These are phyloP conservation scores for Andrena fulva DNA, from an alignment of 2,888 invertebrate species.

Conservation along the genomic window DNA sequence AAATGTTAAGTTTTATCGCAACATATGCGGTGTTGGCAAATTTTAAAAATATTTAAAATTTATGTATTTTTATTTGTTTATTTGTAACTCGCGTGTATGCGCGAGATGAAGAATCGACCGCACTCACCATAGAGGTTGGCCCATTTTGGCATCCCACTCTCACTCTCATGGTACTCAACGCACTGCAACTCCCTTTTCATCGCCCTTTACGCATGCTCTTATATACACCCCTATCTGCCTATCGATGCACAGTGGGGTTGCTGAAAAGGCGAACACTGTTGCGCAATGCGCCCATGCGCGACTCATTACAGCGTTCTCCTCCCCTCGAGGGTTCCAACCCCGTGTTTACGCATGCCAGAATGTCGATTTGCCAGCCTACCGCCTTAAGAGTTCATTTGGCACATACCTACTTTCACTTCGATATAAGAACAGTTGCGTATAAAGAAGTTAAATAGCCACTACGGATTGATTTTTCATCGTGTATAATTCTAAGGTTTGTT, in stretches of 20 bases:
- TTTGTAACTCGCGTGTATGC: neutral
- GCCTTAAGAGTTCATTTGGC: conserved; percentile 42
- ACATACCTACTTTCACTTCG: conserved; percentile 8
- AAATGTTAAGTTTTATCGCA: no score
- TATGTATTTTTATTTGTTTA: no score
- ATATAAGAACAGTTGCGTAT: neutral
- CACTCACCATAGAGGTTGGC: neutral
- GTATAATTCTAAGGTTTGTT: no score
- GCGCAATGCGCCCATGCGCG: conserved; percentile 66
- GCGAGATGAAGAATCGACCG: neutral
- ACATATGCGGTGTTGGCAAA: no score
- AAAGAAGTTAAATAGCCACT: neutral
- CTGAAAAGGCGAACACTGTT: conserved; percentile 46
- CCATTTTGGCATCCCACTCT: conserved; percentile 36
- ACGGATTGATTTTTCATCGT: neutral
- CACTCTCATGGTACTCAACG: conserved; percentile 22
- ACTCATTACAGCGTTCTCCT: conserved; percentile 54
- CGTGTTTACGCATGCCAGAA: conserved; percentile 64
- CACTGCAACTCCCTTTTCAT: neutral
- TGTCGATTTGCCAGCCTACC: conserved; percentile 42
- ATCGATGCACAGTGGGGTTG: conserved; percentile 23
- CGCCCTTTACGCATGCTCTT: conserved; percentile 58
- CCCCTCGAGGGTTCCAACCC: conserved; percentile 40
- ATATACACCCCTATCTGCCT: conserved; percentile 16
- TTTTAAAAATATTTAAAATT: no score